Evolutionary conservation across 2,888 invertebrate genomes (phyloP), one percentile per base, ranked within the genome.

Genomic region (Sesamia inferens): DNA sequence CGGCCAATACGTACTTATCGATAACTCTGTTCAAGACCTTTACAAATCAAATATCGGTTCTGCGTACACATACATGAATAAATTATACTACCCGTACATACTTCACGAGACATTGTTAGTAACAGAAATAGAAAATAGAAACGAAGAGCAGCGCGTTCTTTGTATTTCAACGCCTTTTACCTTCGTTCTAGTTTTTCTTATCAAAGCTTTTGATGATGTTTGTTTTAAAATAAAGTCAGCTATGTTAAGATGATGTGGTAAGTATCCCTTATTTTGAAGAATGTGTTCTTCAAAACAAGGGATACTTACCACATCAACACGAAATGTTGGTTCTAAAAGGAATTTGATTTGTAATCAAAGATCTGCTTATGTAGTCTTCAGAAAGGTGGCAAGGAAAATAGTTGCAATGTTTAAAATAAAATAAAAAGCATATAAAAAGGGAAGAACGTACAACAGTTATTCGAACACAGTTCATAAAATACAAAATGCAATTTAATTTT

Each of bases 41-140:
- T 47, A 47, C 22, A 72, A 73, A 76, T 61, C 64, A 72, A 77
- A 55, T 47, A 61, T 61, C 24, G 39, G 51, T 57, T 61, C 64
- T 39, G 22, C 10, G 55, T 62, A 59, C 24, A 39, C 6, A 14
- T 39, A 54, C 39, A 14, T 72, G 19, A 79, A 75, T 78, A 75
- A 78, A 66, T 75, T 68, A 81, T 76, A 54, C 44, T 44, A 42
- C 14, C 22, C 19, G 8, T 76, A 66, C 54, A 24, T 22, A 64
- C 42, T 81, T 55, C 51, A 55, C 39, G 44, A 67, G 55, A 61
- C 71, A 67, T 79, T 59, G 58, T 57, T 81, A 76, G 71, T 22
- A 31, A 47, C 22, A 47, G 16, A 68, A 76, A 81, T 64, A 76
- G 67, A 76, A 76, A 79, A 81, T 59, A 65, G 51, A 24, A 68